Evolutionary conservation across 2,113 vertebrate genomes (phyloP), one percentile per base, ranked within the genome.

Genomic region (Percopsis transmontana): DNA sequence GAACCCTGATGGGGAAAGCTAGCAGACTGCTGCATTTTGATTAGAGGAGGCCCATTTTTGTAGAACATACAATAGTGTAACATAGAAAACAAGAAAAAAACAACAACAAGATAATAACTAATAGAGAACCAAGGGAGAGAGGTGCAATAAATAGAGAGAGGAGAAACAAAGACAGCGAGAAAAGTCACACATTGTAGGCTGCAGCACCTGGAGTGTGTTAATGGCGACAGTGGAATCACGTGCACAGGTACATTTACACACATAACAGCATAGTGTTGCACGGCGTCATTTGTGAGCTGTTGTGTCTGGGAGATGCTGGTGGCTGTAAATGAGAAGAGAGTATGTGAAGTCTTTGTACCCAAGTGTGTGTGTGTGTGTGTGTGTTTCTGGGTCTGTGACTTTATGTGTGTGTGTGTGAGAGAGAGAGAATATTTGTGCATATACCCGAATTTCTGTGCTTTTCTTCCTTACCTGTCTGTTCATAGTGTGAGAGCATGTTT

Each of bases 201-300:
- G 27, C 27, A 33, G 27, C 27, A 33, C 27, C 27, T 33, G 42
- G 11, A 45, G 52, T 57, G 44, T 39, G 50, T n/a, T 24, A 66
- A 52, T 48, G 60, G 61, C 24, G 60, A 56, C 61, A 70, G 71
- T 70, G 77, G 70, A 33, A 13, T n/a, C 58, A 40, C 50, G 41
- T 39, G 16, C 57, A 56, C 59, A 64, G 42, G 62, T 23, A 23
- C 19, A 19, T 13, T 40, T 45, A 27, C 51, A 23, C 57, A 56
- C 54, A 68, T 42, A 65, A 38, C 51, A 18, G 33, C 23, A 52
- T 48, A 20, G 18, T 42, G n/a, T 19, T 62, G 56, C 40, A 41
- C 44, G 12, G 61, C 19, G 71, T 75, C 68, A 69, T 83, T 80
- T 70, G 66, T 47, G 53, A 74, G 59, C 69, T 71, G 70, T 71